A percentile compares a stretch with the other conserved stretches of the same genome.
Conservation (phyloP, 2,113 vertebrate species). For the Apistogramma diplotaenia region DNA sequence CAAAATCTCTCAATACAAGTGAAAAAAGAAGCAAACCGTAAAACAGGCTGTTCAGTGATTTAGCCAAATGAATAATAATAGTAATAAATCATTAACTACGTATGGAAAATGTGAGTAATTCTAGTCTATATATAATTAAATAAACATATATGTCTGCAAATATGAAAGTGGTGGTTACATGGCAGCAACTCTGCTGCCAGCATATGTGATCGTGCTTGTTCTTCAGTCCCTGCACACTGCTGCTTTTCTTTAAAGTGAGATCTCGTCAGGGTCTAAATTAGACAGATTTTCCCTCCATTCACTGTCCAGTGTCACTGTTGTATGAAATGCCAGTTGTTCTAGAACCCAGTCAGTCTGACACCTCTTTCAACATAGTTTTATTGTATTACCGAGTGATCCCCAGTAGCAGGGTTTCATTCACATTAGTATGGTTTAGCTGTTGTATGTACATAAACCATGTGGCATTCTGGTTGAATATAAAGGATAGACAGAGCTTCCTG, state of each 20-base stretch:
- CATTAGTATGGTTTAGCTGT: not conserved
- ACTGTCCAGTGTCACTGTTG: not conserved
- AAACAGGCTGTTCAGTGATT: not conserved
- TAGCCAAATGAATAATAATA: not conserved
- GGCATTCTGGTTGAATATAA: not conserved
- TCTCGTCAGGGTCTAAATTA: slow-evolving; percentile 29
- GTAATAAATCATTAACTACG: not conserved
- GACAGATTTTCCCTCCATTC: slow-evolving; percentile 15
- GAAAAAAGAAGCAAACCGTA: not conserved
- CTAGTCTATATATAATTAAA: not conserved
- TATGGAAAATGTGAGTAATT: not conserved
- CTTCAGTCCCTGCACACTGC: not conserved
- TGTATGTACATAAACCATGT: not conserved
- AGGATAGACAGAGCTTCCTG: not conserved
- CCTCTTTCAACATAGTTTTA: not conserved
- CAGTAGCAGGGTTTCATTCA: not conserved
- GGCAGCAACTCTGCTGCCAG: not conserved
- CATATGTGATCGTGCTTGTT: not conserved
- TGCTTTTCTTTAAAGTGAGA: not conserved
- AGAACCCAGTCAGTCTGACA: not conserved
- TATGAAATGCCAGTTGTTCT: not conserved
- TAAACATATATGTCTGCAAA: not conserved
- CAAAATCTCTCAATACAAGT: not conserved
- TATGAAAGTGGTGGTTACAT: not conserved
- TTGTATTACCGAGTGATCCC: not conserved